These are phyloP conservation scores for Lepus timidus DNA, from an alignment of 2,113 vertebrate genomes.

Conservation along the genomic window DNA sequence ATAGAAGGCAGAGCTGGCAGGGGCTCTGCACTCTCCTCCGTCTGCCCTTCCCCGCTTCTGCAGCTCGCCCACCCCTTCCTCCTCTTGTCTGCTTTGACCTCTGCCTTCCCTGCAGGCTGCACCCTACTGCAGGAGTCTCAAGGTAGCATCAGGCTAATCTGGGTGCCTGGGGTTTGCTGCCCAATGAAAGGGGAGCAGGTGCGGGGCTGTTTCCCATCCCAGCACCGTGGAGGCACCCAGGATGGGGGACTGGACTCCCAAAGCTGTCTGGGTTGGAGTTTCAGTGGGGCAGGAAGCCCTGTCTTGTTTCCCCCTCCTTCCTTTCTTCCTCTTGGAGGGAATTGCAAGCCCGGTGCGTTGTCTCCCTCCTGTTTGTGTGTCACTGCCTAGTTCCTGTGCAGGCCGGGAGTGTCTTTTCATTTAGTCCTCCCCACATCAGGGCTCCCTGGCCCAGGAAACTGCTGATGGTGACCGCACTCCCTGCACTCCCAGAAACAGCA, in stretches of 20 bases:
- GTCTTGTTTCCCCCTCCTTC: not conserved
- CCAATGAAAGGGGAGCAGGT: not conserved
- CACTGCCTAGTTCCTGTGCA: slow-evolving; percentile 6
- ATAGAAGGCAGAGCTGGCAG: not conserved
- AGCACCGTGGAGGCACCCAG: not conserved
- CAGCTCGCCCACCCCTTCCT: not conserved
- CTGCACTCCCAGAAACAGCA: not conserved
- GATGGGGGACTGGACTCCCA: not conserved
- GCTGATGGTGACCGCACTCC: not conserved
- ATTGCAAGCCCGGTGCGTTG: not conserved
- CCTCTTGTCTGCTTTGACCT: not conserved
- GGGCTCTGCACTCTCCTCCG: not conserved
- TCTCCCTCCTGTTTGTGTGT: slow-evolving; percentile 16
- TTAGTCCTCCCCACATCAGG: slow-evolving; percentile 13
- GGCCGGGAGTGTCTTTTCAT: slow-evolving; percentile 62
- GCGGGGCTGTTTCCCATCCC: not conserved
- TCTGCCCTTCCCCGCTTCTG: not conserved
- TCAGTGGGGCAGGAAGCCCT: not conserved
- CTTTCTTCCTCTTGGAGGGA: not conserved
- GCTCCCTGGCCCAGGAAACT: slow-evolving; percentile 49
- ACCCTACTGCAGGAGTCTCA: not conserved
- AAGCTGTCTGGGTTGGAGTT: not conserved
- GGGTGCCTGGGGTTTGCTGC: not conserved
- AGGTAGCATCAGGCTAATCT: not conserved
- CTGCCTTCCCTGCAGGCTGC: not conserved